Evolutionary conservation across 1,140 invertebrate genomes (phyloP).

Genomic region (Amyelois transitella): DNA sequence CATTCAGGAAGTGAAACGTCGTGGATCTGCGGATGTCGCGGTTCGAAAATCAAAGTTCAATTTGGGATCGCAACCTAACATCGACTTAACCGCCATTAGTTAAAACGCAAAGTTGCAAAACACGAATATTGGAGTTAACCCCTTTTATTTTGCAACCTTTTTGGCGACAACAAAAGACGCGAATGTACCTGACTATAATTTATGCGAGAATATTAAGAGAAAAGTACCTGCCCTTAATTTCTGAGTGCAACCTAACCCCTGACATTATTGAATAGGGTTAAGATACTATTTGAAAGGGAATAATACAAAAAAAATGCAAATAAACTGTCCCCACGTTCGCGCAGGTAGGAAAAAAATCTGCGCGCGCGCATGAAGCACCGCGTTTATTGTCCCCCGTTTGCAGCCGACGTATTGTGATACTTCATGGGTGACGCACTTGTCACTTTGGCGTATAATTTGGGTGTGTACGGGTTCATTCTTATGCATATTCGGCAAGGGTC

Average conservation of each 20-base stretch:
- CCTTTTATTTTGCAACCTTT: constrained; percentile 37
- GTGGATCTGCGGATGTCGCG: constrained; percentile 47
- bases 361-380: constrained; percentile 36
- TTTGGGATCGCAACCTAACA: constrained; percentile 13
- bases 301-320: constrained; percentile 73
- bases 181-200: constrained; percentile 76
- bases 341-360: constrained; percentile 57
- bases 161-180: constrained; percentile 61
- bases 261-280: constrained; percentile 71
- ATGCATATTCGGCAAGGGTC: constrained; percentile 59
- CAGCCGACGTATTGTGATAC: constrained; percentile 24
- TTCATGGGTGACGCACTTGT: constrained; percentile 58
- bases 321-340: constrained; percentile 64
- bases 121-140: constrained; percentile 21
- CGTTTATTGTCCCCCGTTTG: constrained; percentile 29
- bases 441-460: constrained; percentile 69
- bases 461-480: constrained; percentile 59
- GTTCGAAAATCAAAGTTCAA: constrained; percentile 42
- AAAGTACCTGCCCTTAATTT: constrained; percentile 76
- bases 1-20: constrained; percentile 68
- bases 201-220: constrained; percentile 75
- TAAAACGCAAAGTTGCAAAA: constrained; percentile 31
- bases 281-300: constrained; percentile 72
- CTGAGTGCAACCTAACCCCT: constrained; percentile 75
- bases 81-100: constrained; percentile 15